Percentiles rank a stretch among this genome's conserved stretches.
phyloP scores from a whole-genome alignment of 2,888 invertebrate species.

The Athrips mouffetella region DNA sequence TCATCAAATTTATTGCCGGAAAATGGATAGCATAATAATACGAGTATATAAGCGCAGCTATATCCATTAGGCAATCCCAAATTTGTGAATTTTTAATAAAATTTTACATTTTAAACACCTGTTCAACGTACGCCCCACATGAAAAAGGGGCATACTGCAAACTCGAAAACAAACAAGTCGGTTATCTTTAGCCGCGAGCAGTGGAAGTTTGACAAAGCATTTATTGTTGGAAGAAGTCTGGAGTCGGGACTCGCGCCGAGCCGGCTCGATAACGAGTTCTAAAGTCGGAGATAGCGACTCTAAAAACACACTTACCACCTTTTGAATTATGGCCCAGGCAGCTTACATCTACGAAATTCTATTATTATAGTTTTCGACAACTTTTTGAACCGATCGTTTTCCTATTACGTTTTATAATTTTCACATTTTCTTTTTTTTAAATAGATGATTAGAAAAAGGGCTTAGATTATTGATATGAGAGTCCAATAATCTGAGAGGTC shows the following conservation, averaged over 20 bases:
- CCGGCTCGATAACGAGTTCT: slow-evolving; percentile 59
- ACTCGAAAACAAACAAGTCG: slow-evolving; percentile 52
- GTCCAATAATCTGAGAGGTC: no score
- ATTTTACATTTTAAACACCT: slow-evolving; percentile 6
- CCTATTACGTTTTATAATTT: no score
- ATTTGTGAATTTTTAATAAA: neutral
- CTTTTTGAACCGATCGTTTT: no score
- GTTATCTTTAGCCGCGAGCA: slow-evolving; percentile 50
- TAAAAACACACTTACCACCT: slow-evolving; percentile 21
- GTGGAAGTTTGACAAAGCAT: slow-evolving; percentile 66
- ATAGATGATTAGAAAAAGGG: no score
- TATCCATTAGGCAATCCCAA: neutral
- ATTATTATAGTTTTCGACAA: no score
- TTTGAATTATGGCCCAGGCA: slow-evolving; percentile 9
- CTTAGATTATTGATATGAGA: no score
- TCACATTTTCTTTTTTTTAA: no score
- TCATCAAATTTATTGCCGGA: no score
- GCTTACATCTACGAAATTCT: no score
- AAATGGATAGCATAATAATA: no score
- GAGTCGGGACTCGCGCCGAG: slow-evolving; percentile 26
- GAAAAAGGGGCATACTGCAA: slow-evolving; percentile 39
- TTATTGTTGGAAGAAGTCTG: slow-evolving; percentile 62
- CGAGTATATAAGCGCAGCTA: slow-evolving; percentile 26
- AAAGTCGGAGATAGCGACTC: slow-evolving; percentile 39
- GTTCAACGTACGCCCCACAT: slow-evolving; percentile 29